Evolutionary conservation across 2,113 vertebrate species (phyloP).

Genomic region (Antechinus flavipes): DNA sequence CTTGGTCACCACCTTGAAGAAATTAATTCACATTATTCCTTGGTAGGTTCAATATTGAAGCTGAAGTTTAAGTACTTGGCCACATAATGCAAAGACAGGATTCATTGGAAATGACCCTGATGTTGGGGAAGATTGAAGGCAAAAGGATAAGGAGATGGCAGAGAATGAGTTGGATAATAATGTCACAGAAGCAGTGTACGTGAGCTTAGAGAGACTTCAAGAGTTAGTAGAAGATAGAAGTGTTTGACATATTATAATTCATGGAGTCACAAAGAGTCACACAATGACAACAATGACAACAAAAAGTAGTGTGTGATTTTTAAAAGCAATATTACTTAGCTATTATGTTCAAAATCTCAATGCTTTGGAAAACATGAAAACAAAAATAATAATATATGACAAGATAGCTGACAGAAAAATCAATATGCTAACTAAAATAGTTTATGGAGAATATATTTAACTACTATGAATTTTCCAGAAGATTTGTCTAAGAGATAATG

Average conservation of each 20-base stretch:
- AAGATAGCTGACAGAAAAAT: neutral
- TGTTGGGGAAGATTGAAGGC: neutral
- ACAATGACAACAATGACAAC: neutral
- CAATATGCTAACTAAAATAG: neutral
- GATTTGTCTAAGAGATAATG: neutral
- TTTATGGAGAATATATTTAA: neutral
- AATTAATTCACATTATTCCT: neutral
- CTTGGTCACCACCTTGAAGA: neutral
- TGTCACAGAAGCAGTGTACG: neutral
- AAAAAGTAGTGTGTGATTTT: neutral
- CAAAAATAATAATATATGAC: neutral
- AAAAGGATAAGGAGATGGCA: neutral
- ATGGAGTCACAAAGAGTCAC: neutral
- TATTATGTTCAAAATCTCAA: neutral
- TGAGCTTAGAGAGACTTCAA: neutral
- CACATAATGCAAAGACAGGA: neutral
- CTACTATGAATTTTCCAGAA: neutral
- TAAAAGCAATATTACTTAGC: neutral
- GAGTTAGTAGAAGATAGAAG: neutral
- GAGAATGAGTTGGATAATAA: neutral
- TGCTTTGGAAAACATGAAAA: neutral
- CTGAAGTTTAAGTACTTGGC: neutral
- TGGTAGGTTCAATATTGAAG: neutral
- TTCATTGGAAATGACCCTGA: neutral
- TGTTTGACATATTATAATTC: neutral